Evolutionary conservation across 92 coral and sea anemone species (phyloP), one percentile per base, ranked within the genome.

Genomic region (Porites rus): DNA sequence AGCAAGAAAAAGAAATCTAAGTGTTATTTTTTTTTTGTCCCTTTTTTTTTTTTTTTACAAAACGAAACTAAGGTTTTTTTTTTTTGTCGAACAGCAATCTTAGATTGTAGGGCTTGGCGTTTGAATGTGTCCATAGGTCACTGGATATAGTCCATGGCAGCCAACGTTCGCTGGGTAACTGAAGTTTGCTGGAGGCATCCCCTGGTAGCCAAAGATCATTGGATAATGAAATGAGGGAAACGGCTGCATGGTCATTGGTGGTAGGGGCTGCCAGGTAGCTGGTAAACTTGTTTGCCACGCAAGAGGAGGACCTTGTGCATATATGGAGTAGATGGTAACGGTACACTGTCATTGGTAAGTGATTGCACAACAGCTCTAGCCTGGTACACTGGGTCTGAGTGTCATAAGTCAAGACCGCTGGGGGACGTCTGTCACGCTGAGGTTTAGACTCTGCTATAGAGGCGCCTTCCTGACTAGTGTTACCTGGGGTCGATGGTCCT

Each of bases 161-260:
- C 59, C 54, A 50, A 69, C 58, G 22, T 64, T 65, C n/a, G 53
- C 72, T 51, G 72, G 74, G 4, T 78, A 78, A 7, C 72, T 25
- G 12, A 69, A 69, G 52, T 69, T 25, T 31, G 74, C 52, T 69
- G 17, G 72, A 67, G 72, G 38, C 72, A 67, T 67, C 72, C 74
- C 52, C 52, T 25, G 74, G 74, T 69, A 24, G 74, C 74, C 21
- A 78, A 65, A n/a, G 83, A 78, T 78, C 61, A 46, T 21, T 78
- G 74, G 83, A 64, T 74, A 6, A 59, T 74, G 78, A 22, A 7
- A 74, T 53, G 31, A 38, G 28, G n/a, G 10, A 10, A 56, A 10
- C 61, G 61, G 61, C 61, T 8, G 61, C 61, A 56, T 56, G 17
- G 8, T 10, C 22, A 59, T 19, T 4, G 77, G 77, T 52, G 54